Evolutionary conservation across 2,888 invertebrate genomes (phyloP), one percentile per base, ranked within the genome.

Genomic region (Nasonia oneida): DNA sequence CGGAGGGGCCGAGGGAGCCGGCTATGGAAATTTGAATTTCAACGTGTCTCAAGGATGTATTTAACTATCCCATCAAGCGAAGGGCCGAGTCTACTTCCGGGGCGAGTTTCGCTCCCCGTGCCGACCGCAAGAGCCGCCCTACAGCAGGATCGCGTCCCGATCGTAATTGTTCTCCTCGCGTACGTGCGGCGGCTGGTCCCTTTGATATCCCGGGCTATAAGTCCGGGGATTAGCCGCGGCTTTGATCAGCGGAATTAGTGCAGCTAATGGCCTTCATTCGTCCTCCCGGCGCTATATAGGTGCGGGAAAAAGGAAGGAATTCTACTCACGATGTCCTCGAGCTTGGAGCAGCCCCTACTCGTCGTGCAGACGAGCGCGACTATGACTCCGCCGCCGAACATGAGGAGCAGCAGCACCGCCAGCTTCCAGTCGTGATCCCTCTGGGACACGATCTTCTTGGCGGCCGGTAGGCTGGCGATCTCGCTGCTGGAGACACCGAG

Each of bases 381-480:
- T 89, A 93, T 91, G 76, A 93, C 90, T 10, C 91, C 92, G 4
- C 92, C 93, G 14, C 91, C 91, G 83, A 93, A 91, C 92, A 93
- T 92, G 33, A 93, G 91, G 23, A 92, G 89, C 10, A 93, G 90
- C 81, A 93, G 91, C 23, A 93, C 92, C 64, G 92, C 92, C 83
- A 93, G 89, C 87, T 91, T 92, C 93, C 93, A 93, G 57, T 92
- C 92, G 88, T 92, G 91, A 89, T 93, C 93, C 88, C 92, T 90
- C 70, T 91, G 91, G 23, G 93, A 91, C 50, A 92, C 90, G 84
- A 93, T 91, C 74, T 90, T 91, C 88, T 91, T 92, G 80, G 92
- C 92, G 33, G 91, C 89, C 6, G 92, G 89, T 81, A 93, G 88
- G 81, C 89, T 89, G 73, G 91, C 92, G 79, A 93, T 90, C 77